Conservation (phyloP, 2,113 vertebrate genomes). For the Crocuta crocuta region DNA sequence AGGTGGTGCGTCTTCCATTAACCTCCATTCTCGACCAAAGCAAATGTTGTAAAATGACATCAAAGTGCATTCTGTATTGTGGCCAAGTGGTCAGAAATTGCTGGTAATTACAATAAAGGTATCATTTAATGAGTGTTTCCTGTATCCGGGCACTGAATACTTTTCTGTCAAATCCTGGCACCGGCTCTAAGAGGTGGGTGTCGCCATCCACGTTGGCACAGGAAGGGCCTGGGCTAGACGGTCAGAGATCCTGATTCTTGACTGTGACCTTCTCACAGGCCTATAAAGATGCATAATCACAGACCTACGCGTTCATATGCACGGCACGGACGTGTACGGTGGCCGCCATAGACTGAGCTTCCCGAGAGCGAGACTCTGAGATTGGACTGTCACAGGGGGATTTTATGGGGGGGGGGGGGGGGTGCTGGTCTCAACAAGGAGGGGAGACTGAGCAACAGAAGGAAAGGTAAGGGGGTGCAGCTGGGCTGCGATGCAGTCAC, state of each 20-base stretch:
- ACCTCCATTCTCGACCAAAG: neutral
- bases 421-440: neutral
- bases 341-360: neutral
- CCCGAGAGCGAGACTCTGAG: neutral
- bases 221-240: neutral
- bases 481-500: neutral
- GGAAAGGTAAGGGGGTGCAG: neutral
- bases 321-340: neutral
- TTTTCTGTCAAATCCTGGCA: neutral
- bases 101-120: neutral
- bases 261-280: neutral
- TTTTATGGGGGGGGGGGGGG: neutral
- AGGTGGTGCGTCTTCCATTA: neutral
- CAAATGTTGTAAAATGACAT: slow-evolving; percentile 28
- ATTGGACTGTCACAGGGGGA: neutral
- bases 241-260: neutral
- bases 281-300: neutral
- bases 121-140: neutral
- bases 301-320: rapidly evolving
- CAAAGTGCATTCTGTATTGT: neutral
- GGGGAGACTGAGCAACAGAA: neutral
- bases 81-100: neutral
- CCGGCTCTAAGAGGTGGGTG: neutral
- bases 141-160: neutral
- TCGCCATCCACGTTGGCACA: neutral